These are phyloP conservation scores for Saguinus imperator DNA, from an alignment of 2,113 vertebrate genomes.

Conservation along the genomic window DNA sequence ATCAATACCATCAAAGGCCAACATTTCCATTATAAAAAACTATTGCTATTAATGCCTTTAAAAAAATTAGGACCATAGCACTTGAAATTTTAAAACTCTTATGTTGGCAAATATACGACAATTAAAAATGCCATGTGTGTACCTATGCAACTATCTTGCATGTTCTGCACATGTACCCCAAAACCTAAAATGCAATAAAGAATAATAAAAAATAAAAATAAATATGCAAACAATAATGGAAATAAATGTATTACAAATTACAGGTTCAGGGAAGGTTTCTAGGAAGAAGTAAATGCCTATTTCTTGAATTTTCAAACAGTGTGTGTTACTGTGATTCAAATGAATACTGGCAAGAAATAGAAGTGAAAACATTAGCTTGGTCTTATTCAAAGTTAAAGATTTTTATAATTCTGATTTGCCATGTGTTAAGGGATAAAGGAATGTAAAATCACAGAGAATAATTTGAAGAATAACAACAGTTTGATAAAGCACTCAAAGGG, in stretches of 20 bases:
- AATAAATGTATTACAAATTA: not conserved
- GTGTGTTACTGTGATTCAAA: slow-evolving; percentile 26
- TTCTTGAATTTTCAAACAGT: slow-evolving; percentile 36
- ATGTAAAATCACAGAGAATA: slow-evolving; percentile 16
- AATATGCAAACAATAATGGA: not conserved
- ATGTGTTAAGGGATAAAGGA: not conserved
- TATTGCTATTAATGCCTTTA: not conserved
- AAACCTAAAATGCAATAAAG: too few species aligned
- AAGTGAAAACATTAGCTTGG: not conserved
- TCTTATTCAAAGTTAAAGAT: slow-evolving; percentile 20
- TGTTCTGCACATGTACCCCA: too few species aligned
- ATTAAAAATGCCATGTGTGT: not conserved
- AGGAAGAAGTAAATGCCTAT: not conserved
- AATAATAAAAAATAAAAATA: too few species aligned
- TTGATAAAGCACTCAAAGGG: not conserved
- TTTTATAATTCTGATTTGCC: slow-evolving; percentile 1
- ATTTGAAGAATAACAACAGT: not conserved
- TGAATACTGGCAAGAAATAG: not conserved
- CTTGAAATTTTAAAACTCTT: not conserved
- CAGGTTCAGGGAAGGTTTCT: not conserved
- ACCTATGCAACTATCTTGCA: too few species aligned
- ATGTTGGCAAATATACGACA: not conserved
- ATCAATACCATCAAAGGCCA: not conserved
- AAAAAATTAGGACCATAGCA: not conserved
- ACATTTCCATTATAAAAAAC: not conserved